Base-by-base conservation (phyloP, 2,888 invertebrate species). In the Clunio marinus region DNA sequence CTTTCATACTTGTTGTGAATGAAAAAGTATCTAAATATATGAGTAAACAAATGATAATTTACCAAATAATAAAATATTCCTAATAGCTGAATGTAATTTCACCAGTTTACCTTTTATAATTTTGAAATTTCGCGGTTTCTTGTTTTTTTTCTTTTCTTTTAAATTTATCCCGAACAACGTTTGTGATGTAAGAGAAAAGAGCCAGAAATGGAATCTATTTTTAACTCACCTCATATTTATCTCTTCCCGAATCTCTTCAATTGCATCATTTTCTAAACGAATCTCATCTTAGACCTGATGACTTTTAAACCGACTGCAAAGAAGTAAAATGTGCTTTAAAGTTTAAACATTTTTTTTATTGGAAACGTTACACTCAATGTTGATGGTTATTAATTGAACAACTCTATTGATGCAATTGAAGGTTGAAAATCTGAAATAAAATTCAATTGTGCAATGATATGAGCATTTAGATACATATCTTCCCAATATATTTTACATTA, bases 251-350 rank as follows among this genome's bases (percentile, higher is more conserved):
- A 22, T 13, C n/a, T n/a, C n/a, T n/a, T n/a, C 51, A 51, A 7
- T 51, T 51, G 51, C 51, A 51, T 51, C 51, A 51, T n/a, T 41
- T n/a, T 41, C 41, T 41, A 41, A 41, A 41, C 51, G 22, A 51
- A 51, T 41, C 20, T 51, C 51, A 51, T 10, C 41, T 41, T 51
- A 20, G 20, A 17, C 51, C 20, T 51, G 17, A 5, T 2, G 51
- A 51, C 22, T n/a, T n/a, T n/a, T n/a, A n/a, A n/a, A n/a, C n/a
- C n/a, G n/a, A n/a, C n/a, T n/a, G n/a, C n/a, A n/a, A n/a, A n/a
- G n/a, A n/a, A n/a, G n/a, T n/a, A n/a, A n/a, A n/a, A n/a, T n/a
- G n/a, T n/a, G n/a, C n/a, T n/a, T n/a, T n/a, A n/a, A n/a, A n/a
- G n/a, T n/a, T n/a, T n/a, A n/a, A n/a, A n/a, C n/a, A n/a, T n/a